Base-by-base conservation (phyloP, 2,888 invertebrate genomes). In the Apoda limacodes region DNA sequence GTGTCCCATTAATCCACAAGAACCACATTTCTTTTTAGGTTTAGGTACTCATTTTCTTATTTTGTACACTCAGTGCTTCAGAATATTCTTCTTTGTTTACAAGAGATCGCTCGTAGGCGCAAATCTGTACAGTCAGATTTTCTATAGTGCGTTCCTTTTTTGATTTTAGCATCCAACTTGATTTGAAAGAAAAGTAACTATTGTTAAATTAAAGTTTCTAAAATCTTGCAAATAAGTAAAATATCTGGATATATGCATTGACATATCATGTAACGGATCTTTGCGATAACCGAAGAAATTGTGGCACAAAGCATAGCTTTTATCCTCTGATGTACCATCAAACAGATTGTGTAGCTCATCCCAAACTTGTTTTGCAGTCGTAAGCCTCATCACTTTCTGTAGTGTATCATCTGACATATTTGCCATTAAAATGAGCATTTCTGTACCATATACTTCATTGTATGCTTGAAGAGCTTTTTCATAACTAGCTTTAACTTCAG, bases 71-170 rank as follows among this genome's bases (percentile, higher is more conserved):
- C 7, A 17, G 7, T 17, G 17, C 17, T 17, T 17, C 17, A 6
- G 17, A 6, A 17, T 22, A 25, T 23, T 31, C 23, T 26, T 5
- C 23, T 27, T 20, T n/a, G 19, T 27, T 19, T 9, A n/a, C 2
- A 9, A 17, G n/a, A 15, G 15, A 7, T 13, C 12, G 4, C 22
- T 5, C 19, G 7, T 17, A 17, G 7, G 17, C 17, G 17, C 17
- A 17, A 6, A 17, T 17, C 7, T 17, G 17, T 17, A 7, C 17
- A 6, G 17, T 17, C 17, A 17, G 17, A 17, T 17, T 17, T 7
- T 17, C 17, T 6, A 17, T 17, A 17, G 5, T 17, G 7, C 17
- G 17, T 6, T 17, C 17, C 17, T 17, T 17, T 17, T 17, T 17
- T 6, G 17, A 17, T 7, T 6, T 17, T 17, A 17, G 17, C 17